These are phyloP conservation scores for Leptopilina drosophilae DNA, from an alignment of 2,888 invertebrate species.

Conservation along the genomic window DNA sequence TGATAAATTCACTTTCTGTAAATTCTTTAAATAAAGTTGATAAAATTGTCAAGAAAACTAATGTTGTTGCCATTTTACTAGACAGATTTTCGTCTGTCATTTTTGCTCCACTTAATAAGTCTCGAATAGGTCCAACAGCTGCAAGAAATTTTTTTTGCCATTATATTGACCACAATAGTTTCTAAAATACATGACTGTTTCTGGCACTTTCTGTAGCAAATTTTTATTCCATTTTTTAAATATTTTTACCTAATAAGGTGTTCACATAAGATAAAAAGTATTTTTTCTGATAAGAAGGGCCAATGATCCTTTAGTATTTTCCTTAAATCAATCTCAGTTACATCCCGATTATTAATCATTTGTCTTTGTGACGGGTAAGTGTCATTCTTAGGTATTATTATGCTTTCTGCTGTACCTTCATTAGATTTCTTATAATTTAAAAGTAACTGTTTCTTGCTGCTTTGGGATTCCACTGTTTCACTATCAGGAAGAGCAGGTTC, in stretches of 20 bases:
- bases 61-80: background rate
- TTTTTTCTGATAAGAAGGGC: background rate
- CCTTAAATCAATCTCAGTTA: background rate
- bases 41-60: background rate
- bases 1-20: no score
- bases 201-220: background rate
- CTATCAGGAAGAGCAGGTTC: background rate
- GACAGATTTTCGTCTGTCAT: background rate
- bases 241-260: background rate
- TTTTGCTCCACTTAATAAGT: background rate
- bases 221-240: background rate
- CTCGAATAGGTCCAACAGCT: background rate
- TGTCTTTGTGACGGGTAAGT: background rate
- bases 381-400: no score
- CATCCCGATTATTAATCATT: constrained; percentile 4
- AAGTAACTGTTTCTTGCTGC: background rate
- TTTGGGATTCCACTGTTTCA: background rate
- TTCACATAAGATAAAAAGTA: background rate
- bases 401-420: background rate
- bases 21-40: no score
- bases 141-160: background rate
- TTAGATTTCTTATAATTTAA: background rate
- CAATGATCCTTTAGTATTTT: background rate
- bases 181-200: background rate
- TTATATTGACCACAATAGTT: background rate